Conservation (phyloP, 2,113 vertebrate species). For the Sapayoa aenigma region DNA sequence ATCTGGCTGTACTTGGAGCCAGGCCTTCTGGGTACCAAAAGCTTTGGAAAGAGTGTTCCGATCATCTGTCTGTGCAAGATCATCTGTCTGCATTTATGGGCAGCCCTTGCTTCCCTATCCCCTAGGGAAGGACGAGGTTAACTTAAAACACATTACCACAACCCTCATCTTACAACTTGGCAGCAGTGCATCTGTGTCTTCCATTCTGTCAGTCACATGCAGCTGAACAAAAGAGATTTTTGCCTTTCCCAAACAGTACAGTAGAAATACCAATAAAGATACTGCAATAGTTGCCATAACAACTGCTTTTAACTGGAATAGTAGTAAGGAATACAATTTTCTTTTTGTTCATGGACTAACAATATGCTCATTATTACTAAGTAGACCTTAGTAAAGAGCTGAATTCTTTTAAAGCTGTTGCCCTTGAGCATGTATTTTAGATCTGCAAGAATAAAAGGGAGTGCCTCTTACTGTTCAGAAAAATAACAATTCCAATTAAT, state of each 20-base stretch:
- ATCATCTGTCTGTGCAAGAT: background rate
- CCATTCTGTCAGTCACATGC: background rate
- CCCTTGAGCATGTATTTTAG: background rate
- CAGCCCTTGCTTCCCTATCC: background rate
- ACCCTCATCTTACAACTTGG: background rate
- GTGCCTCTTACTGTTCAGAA: background rate
- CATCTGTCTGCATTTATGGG: background rate
- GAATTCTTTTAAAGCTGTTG: background rate
- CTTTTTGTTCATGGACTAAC: background rate
- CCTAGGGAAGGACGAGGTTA: background rate
- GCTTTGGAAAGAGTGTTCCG: background rate
- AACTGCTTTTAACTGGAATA: conserved; percentile 20
- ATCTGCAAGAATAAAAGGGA: background rate
- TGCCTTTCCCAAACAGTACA: background rate
- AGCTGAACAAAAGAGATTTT: background rate
- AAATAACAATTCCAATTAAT: background rate
- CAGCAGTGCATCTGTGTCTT: background rate
- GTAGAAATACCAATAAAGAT: background rate
- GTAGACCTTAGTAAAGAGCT: background rate
- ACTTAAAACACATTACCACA: background rate
- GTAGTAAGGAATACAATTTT: background rate
- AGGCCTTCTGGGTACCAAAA: background rate
- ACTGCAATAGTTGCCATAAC: conserved; percentile 51
- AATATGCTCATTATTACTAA: background rate
- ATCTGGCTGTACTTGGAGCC: background rate